Base-by-base conservation (phyloP, 2,888 invertebrate genomes). In the Coelopa pilipes region DNA sequence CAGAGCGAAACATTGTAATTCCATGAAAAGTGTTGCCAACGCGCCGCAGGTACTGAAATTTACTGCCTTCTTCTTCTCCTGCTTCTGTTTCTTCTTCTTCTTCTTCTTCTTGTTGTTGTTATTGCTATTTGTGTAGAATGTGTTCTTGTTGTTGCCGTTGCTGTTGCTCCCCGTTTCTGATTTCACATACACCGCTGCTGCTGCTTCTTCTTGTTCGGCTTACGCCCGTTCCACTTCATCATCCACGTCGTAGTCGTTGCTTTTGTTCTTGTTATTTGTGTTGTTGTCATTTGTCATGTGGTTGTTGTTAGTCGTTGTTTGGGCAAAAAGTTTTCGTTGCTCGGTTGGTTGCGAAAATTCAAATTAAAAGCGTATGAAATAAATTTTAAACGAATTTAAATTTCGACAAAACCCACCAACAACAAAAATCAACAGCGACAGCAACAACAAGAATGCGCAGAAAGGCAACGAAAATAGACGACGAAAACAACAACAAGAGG, bases 291-390 rank as follows among this genome's bases (percentile, higher is more conserved):
- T 21, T 21, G 2, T 21, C 21, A 12, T 59, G 19, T 19, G 17
- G 57, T 11, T 59, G 21, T 24, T 59, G 57, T 21, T 59, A 55
- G 2, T 34, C 34, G 7, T 21, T n/a, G 21, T 62, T 62, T 62
- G 62, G 62, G 62, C 62, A 13, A 62, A 62, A 62, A 62, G 21
- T 66, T 66, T 66, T 66, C 66, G 50, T 19, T 34, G 34, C 34
- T 34, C 34, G 34, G 34, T 34, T 34, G 34, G 34, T 34, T 24
- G 34, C 68, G 70, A 76, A 76, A 72, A 75, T 76, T 72, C 79
- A 81, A 82, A 82, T 83, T 81, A 82, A 82, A 80, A 80, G 79
- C 80, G 77, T 79, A 82, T 79, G 80, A 80, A 80, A 81, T 82
- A 81, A 82, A 83, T 82, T 82, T 81, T 77, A 77, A 82, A 81